A percentile compares a stretch with the other conserved stretches of the same genome.
These are phyloP conservation scores for Ditula angustiorana DNA, from an alignment of 2,888 invertebrate species.

Conservation along the genomic window DNA sequence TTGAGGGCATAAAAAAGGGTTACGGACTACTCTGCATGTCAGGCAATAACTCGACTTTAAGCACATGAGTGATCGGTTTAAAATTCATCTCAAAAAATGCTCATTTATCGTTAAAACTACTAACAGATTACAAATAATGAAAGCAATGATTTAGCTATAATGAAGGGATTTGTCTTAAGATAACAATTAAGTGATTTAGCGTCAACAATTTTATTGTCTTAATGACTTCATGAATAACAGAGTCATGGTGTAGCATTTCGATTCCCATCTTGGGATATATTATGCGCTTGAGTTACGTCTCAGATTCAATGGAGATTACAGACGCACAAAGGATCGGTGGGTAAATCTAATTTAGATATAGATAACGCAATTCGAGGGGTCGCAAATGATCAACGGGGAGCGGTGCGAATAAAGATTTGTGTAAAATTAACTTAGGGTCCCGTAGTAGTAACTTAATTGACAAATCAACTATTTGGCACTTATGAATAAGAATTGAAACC, in stretches of 20 bases:
- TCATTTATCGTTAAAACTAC: too few species aligned
- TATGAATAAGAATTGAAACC: neutral
- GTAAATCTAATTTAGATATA: conserved; percentile 71
- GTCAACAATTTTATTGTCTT: neutral
- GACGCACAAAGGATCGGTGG: conserved; percentile 53
- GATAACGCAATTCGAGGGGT: conserved; percentile 62
- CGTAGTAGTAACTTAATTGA: neutral
- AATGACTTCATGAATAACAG: neutral
- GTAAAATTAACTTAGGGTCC: neutral
- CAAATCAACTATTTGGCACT: neutral
- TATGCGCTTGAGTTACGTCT: conserved; percentile 40
- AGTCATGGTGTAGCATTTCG: neutral
- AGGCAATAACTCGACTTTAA: too few species aligned
- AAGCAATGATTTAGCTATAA: too few species aligned
- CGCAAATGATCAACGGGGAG: conserved; percentile 41
- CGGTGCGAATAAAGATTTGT: neutral
- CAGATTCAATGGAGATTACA: conserved; percentile 56
- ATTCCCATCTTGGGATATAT: neutral
- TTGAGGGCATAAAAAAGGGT: too few species aligned
- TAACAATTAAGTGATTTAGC: too few species aligned
- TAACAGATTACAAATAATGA: too few species aligned
- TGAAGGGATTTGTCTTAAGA: too few species aligned
- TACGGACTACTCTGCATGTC: too few species aligned
- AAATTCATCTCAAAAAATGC: too few species aligned
- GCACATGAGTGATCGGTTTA: too few species aligned